Percentiles rank a stretch among this genome's conserved stretches.
Evolutionary conservation across 2,888 invertebrate species (phyloP).

Genomic region (Lacanobia wlatinum): DNA sequence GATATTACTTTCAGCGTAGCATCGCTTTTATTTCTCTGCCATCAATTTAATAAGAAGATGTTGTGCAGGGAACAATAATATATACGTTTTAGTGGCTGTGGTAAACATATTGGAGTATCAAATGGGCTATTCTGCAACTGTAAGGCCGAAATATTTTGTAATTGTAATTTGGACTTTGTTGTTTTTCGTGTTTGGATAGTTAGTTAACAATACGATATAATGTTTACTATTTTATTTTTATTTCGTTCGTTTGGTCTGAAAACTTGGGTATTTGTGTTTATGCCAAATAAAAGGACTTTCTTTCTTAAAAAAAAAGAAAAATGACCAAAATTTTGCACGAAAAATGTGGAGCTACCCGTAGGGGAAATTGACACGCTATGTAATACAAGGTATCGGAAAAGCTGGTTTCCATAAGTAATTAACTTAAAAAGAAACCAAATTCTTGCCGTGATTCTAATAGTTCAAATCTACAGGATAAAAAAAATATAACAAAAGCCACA

Average conservation of each 20-base stretch:
- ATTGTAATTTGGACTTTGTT: neutral
- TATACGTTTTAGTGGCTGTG: slow-evolving; percentile 21
- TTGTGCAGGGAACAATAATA: slow-evolving; percentile 30
- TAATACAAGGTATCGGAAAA: no score
- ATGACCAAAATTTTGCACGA: no score
- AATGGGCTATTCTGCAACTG: slow-evolving; percentile 21
- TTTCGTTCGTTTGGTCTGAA: no score
- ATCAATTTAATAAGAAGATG: slow-evolving; percentile 42
- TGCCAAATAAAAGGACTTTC: no score
- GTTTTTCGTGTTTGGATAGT: neutral
- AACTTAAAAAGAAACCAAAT: neutral
- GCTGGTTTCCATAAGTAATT: neutral
- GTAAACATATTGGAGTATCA: slow-evolving; percentile 23
- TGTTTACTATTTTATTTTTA: no score
- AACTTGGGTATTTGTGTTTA: no score
- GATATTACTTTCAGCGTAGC: slow-evolving; percentile 29
- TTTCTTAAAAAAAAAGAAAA: no score
- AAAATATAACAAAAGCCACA: neutral
- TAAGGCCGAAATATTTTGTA: neutral
- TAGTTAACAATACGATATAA: neutral
- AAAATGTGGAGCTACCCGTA: no score
- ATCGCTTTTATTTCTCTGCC: slow-evolving; percentile 28
- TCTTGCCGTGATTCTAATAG: neutral
- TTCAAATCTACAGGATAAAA: neutral
- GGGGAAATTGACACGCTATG: no score